Conservation (phyloP, 2,797 vertebrate species). For the Clarias platycephalus region DNA sequence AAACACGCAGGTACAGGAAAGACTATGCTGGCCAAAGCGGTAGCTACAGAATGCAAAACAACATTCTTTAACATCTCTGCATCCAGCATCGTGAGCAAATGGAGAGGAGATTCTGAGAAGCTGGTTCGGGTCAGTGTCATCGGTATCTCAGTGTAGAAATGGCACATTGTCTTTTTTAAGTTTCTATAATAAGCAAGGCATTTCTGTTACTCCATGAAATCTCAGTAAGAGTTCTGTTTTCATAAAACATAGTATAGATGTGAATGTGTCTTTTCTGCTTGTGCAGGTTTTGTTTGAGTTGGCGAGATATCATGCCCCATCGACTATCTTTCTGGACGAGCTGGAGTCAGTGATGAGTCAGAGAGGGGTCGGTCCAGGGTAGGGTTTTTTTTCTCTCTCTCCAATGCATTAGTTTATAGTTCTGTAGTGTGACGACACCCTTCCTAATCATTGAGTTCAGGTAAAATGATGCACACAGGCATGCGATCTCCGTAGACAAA, state of each 20-base stretch:
- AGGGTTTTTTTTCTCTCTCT: slow-evolving; percentile 51
- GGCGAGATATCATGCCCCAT: slow-evolving; percentile 92
- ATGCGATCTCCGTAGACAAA: too few relatives aligned
- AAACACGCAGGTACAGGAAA: slow-evolving; percentile 88
- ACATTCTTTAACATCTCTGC: slow-evolving; percentile 98
- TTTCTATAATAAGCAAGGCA: background rate
- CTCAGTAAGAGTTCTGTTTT: background rate
- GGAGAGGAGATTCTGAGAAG: slow-evolving; percentile 97
- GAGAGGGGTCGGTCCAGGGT: slow-evolving; percentile 83
- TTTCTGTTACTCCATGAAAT: background rate
- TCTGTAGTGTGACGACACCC: background rate
- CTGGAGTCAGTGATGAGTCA: slow-evolving; percentile 96
- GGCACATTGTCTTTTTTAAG: background rate
- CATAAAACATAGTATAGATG: background rate
- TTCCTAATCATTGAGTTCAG: background rate
- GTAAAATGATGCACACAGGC: too few relatives aligned
- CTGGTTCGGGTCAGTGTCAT: slow-evolving; percentile 83
- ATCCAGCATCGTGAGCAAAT: slow-evolving; percentile 97
- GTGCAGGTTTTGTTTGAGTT: slow-evolving; percentile 91
- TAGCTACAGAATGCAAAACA: slow-evolving; percentile 92
- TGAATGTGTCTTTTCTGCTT: slow-evolving; percentile 8
- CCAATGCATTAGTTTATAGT: background rate
- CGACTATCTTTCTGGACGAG: slow-evolving; percentile 96
- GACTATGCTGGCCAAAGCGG: slow-evolving; percentile 93
- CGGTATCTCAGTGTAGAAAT: slow-evolving; percentile 6